A percentile compares a stretch with the other conserved stretches of the same genome.
Conservation (phyloP, 2,888 invertebrate genomes). For the Erebia ligea region DNA sequence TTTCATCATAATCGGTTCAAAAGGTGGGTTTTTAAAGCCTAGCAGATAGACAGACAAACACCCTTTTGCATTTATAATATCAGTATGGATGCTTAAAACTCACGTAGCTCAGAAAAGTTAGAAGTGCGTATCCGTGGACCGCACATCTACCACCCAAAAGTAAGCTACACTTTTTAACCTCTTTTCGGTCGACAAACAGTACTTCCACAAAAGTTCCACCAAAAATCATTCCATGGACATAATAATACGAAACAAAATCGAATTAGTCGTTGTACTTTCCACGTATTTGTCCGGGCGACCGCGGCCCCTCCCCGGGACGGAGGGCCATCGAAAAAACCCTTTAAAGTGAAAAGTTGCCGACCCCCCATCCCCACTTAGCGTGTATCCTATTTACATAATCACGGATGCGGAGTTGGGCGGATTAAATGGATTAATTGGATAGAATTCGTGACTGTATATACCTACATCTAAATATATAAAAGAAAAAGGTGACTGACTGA, state of each 20-base stretch:
- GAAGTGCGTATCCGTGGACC: no score
- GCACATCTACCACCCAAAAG: no score
- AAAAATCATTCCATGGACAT: slow-evolving; percentile 41
- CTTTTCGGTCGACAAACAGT: neutral
- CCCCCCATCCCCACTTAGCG: slow-evolving; percentile 31
- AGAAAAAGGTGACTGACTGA: no score
- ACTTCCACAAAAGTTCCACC: neutral
- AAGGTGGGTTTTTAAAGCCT: no score
- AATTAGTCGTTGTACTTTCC: slow-evolving; percentile 52
- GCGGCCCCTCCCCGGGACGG: slow-evolving; percentile 42
- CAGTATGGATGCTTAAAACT: no score
- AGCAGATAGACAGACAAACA: no score
- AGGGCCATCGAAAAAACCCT: slow-evolving; percentile 64
- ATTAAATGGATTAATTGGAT: slow-evolving; percentile 36
- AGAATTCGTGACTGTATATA: slow-evolving; percentile 21
- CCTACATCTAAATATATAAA: neutral
- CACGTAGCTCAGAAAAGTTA: no score
- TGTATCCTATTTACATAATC: slow-evolving; percentile 45
- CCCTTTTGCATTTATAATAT: no score
- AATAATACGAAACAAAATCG: slow-evolving; percentile 49
- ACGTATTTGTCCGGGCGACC: slow-evolving; percentile 55
- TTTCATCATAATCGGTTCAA: no score
- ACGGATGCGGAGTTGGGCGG: slow-evolving; percentile 33
- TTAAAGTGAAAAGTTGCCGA: slow-evolving; percentile 68
- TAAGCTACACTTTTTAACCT: no score